phyloP scores from a whole-genome alignment of 2,888 invertebrate species.

The Leptinotarsa haldemani region DNA sequence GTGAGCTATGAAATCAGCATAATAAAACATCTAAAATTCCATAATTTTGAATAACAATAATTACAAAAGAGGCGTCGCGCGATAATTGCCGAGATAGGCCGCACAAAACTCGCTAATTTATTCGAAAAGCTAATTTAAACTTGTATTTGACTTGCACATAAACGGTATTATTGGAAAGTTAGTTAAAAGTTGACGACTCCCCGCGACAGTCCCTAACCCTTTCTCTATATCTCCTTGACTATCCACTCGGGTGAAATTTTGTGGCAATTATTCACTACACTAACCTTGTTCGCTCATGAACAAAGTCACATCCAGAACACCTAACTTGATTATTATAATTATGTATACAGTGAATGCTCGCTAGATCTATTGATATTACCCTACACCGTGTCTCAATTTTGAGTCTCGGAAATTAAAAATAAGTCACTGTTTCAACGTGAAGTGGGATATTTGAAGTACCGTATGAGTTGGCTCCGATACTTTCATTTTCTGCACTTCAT shows the following conservation, averaged over 20 bases:
- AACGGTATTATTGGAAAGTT: conserved; percentile 67
- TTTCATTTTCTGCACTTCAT: too few species aligned
- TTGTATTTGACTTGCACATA: conserved; percentile 68
- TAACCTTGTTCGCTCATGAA: conserved; percentile 52
- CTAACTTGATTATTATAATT: neutral
- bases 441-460: too few species aligned
- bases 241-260: conserved; percentile 40
- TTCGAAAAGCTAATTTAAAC: conserved; percentile 67
- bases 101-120: conserved; percentile 66
- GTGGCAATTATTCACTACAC: conserved; percentile 52
- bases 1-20: conserved; percentile 64
- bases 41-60: conserved; percentile 67
- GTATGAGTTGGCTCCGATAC: too few species aligned
- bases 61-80: conserved; percentile 65
- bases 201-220: conserved; percentile 35
- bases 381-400: too few species aligned
- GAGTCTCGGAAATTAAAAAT: too few species aligned
- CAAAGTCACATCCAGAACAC: conserved; percentile 38
- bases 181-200: conserved; percentile 66
- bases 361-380: too few species aligned
- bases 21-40: conserved; percentile 67
- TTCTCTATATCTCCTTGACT: conserved; percentile 37
- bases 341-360: neutral
- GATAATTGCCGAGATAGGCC: conserved; percentile 67
- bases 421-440: too few species aligned